Conservation (phyloP, 2,888 invertebrate genomes). For the Thymelicus acteon region DNA sequence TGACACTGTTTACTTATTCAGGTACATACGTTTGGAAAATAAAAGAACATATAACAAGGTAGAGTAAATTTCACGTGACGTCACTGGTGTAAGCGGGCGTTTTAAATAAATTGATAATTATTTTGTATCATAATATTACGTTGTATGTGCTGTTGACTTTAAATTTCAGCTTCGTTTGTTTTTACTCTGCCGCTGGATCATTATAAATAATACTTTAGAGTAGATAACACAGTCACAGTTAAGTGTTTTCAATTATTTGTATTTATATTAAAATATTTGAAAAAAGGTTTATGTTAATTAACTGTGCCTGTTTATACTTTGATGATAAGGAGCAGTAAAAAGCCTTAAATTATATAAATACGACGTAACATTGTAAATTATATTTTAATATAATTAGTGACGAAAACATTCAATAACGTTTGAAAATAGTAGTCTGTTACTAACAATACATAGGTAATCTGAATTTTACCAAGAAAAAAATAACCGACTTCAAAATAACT, state of each 20-base stretch:
- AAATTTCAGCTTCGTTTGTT: constrained; percentile 1
- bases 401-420: not conserved
- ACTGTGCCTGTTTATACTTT: not conserved
- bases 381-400: not conserved
- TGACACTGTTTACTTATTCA: too few species aligned
- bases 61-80: not conserved
- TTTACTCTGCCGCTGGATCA: not conserved
- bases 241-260: constrained; percentile 1
- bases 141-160: not conserved
- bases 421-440: not conserved
- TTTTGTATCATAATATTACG: not conserved
- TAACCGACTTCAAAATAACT: too few species aligned
- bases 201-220: not conserved
- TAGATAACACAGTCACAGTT: not conserved
- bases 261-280: not conserved
- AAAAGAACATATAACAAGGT: not conserved
- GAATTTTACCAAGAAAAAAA: too few species aligned
- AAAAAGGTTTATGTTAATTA: not conserved
- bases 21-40: too few species aligned
- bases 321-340: not conserved
- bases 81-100: not conserved
- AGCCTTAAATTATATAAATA: not conserved
- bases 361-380: not conserved
- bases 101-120: constrained; percentile 2
- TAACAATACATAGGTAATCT: too few species aligned